phyloP scores from a whole-genome alignment of 1,140 invertebrate species.

The Trachymyrmex cornetzi region DNA sequence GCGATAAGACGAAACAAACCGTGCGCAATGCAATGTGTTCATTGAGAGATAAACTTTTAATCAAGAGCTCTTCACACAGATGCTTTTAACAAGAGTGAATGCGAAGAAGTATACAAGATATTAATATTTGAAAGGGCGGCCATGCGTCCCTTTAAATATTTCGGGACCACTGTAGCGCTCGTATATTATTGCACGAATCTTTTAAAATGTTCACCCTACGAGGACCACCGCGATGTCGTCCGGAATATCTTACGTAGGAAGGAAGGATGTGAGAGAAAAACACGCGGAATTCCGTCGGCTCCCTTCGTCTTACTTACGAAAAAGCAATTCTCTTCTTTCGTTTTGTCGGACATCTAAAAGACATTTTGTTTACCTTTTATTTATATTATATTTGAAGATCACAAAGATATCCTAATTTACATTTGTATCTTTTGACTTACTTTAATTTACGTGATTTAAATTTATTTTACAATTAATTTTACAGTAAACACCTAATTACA shows the following conservation, averaged over 20 bases:
- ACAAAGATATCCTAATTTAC: background rate
- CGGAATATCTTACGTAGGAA: conserved; percentile 64
- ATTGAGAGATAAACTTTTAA: background rate
- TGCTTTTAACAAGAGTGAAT: background rate
- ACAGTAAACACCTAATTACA: background rate
- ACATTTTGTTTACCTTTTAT: background rate
- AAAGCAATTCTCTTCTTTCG: background rate
- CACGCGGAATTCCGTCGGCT: conserved; percentile 41
- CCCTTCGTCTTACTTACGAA: background rate
- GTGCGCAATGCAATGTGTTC: background rate
- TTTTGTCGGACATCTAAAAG: background rate
- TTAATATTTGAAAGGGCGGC: conserved; percentile 61
- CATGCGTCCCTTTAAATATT: conserved; percentile 61
- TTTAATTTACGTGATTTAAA: background rate
- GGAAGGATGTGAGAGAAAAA: conserved; percentile 27
- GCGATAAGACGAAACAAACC: background rate
- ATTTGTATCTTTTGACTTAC: background rate
- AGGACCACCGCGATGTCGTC: conserved; percentile 72
- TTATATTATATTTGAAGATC: background rate
- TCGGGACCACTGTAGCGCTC: conserved; percentile 73
- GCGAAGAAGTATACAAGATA: conserved; percentile 32
- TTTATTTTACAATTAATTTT: conserved; percentile 17
- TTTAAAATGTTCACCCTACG: conserved; percentile 69
- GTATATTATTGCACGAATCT: conserved; percentile 66
- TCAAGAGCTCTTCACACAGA: background rate